These are phyloP conservation scores for Ardeotis arabs DNA, from an alignment of 2,113 vertebrate species.

Conservation along the genomic window DNA sequence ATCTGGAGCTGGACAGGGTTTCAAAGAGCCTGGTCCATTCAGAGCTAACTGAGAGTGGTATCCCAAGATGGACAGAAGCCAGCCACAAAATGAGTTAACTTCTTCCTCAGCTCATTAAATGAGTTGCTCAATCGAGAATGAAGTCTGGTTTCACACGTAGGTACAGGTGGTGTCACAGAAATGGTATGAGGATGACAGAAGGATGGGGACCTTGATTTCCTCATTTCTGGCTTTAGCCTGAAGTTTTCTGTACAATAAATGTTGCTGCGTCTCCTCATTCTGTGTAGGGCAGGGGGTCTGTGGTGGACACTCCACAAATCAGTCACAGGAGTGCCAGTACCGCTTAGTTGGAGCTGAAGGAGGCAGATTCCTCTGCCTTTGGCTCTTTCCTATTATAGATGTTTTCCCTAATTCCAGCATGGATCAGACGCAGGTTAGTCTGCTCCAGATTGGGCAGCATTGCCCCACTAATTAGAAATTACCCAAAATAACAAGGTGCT, in stretches of 20 bases:
- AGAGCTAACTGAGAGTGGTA: background rate
- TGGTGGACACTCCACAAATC: background rate
- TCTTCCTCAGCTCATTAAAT: constrained; percentile 8
- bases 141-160: background rate
- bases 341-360: background rate
- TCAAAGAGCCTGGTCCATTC: background rate
- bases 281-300: background rate
- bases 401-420: background rate
- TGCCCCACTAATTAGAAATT: background rate
- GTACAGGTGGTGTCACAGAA: background rate
- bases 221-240: background rate
- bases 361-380: background rate
- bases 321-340: background rate
- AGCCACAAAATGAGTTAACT: background rate
- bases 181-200: background rate
- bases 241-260: background rate
- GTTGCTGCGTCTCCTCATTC: background rate
- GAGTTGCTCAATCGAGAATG: background rate
- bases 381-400: background rate
- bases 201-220: background rate
- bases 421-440: background rate
- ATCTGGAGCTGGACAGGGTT: background rate
- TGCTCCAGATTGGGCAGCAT: background rate
- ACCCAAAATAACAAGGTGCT: background rate
- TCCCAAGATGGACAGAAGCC: background rate